Evolutionary conservation across 2,797 vertebrate species (phyloP).

Genomic region (Gymnodraco acuticeps): DNA sequence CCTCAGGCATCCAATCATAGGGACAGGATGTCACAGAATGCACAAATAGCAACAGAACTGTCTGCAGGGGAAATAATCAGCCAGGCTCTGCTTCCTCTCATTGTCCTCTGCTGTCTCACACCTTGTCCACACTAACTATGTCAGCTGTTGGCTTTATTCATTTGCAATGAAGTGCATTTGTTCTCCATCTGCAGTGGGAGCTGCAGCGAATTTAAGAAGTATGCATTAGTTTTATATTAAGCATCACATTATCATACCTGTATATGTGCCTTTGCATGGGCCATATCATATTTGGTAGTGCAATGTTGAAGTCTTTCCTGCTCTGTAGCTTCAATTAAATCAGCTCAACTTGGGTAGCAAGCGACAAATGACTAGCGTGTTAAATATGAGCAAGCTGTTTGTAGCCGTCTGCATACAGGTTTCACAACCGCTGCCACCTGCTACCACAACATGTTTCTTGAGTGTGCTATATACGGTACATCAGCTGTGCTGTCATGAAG

Average conservation of each 20-base stretch:
- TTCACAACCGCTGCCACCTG: slow-evolving; percentile 30
- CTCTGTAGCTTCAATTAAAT: neutral
- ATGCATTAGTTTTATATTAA: neutral
- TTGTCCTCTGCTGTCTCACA: slow-evolving; percentile 19
- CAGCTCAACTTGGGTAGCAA: neutral
- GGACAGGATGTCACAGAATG: neutral
- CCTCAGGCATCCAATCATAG: neutral
- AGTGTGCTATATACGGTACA: neutral
- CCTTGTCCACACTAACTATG: slow-evolving; percentile 18
- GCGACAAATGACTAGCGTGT: slow-evolving; percentile 11
- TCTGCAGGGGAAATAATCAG: neutral
- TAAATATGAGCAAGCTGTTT: slow-evolving; percentile 19
- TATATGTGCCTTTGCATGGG: neutral
- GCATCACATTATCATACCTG: neutral
- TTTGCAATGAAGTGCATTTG: slow-evolving; percentile 37
- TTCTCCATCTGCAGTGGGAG: slow-evolving; percentile 39
- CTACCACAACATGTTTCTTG: slow-evolving; percentile 14
- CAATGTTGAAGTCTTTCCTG: neutral
- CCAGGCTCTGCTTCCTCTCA: neutral
- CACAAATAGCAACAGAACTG: neutral
- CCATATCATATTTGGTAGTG: neutral
- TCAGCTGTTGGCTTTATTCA: slow-evolving; percentile 31
- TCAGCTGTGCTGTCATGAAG: slow-evolving; percentile 3
- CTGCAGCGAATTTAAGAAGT: slow-evolving; percentile 6
- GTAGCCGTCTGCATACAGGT: slow-evolving; percentile 21